Percentiles rank a stretch among this genome's conserved stretches.
phyloP scores from a whole-genome alignment of 2,797 vertebrate genomes.

The Cheracebus regulus region DNA sequence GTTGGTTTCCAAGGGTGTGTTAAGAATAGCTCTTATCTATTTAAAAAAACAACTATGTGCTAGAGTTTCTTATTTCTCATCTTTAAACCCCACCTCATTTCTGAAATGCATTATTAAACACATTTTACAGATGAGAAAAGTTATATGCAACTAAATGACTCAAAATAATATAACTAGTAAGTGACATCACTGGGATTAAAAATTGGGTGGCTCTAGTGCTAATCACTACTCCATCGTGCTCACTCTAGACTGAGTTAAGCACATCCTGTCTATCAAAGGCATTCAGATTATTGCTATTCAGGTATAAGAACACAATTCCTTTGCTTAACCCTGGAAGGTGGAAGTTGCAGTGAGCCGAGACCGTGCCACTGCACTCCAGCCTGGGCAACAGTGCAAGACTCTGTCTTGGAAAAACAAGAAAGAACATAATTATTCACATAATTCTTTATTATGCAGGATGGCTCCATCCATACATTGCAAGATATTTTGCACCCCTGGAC shows the following conservation, averaged over 20 bases:
- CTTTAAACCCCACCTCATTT: not conserved
- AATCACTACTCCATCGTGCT: not conserved
- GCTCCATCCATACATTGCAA: not conserved
- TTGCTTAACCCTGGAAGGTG: not conserved
- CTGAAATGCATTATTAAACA: not conserved
- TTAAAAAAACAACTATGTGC: not conserved
- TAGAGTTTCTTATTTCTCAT: not conserved
- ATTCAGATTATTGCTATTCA: not conserved
- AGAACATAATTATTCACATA: not conserved
- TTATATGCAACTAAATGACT: not conserved
- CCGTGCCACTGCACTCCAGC: not conserved
- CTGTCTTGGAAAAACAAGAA: not conserved
- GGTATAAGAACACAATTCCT: not conserved
- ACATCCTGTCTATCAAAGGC: not conserved
- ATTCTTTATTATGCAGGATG: not conserved
- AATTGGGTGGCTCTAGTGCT: not conserved
- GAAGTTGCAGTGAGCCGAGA: not conserved
- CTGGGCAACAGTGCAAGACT: not conserved
- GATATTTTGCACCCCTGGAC: not conserved
- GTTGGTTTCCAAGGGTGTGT: not conserved
- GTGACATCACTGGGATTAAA: not conserved
- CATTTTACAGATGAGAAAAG: not conserved
- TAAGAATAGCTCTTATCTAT: not conserved
- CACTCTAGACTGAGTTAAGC: not conserved
- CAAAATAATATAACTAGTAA: not conserved